Evolutionary conservation across 1,140 invertebrate species (phyloP).

Genomic region (Drosophila fuyamai): DNA sequence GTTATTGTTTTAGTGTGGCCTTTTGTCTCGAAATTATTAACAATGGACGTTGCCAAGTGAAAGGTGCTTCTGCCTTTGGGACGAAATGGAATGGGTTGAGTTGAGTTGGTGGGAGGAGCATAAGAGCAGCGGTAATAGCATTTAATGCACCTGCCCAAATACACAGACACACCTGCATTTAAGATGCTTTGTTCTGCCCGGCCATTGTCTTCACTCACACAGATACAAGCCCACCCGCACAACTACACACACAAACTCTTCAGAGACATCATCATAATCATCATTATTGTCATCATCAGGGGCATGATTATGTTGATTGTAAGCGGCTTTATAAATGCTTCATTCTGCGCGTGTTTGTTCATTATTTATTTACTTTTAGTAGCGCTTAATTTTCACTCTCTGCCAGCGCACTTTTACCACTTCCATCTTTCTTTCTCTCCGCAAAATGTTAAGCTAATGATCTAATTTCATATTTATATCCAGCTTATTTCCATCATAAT

Average conservation of each 20-base stretch:
- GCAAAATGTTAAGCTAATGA: constrained; percentile 62
- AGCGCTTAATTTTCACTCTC: constrained; percentile 67
- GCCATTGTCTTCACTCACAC: constrained; percentile 47
- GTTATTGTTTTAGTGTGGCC: constrained; percentile 81
- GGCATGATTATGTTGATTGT: constrained; percentile 51
- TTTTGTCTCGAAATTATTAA: constrained; percentile 79
- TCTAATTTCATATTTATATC: constrained; percentile 68
- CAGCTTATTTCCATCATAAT: constrained; percentile 37
- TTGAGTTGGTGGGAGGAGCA: background rate
- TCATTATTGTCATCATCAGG: constrained; percentile 16
- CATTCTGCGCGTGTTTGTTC: constrained; percentile 53
- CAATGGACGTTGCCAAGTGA: constrained; percentile 73
- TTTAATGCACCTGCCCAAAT: constrained; percentile 76
- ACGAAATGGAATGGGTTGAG: constrained; percentile 5
- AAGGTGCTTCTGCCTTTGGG: constrained; percentile 34
- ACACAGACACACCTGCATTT: constrained; percentile 35
- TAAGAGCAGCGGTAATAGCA: constrained; percentile 61
- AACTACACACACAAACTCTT: constrained; percentile 43
- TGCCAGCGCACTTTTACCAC: background rate
- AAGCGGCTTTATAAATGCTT: constrained; percentile 74
- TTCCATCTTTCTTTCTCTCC: background rate
- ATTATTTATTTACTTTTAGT: constrained; percentile 75
- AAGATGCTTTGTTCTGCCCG: constrained; percentile 64
- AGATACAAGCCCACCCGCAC: constrained; percentile 8
- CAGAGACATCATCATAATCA: constrained; percentile 36